Evolutionary conservation across 1,140 invertebrate genomes (phyloP), one percentile per base, ranked within the genome.

Genomic region (Trigoniulus corallinus): DNA sequence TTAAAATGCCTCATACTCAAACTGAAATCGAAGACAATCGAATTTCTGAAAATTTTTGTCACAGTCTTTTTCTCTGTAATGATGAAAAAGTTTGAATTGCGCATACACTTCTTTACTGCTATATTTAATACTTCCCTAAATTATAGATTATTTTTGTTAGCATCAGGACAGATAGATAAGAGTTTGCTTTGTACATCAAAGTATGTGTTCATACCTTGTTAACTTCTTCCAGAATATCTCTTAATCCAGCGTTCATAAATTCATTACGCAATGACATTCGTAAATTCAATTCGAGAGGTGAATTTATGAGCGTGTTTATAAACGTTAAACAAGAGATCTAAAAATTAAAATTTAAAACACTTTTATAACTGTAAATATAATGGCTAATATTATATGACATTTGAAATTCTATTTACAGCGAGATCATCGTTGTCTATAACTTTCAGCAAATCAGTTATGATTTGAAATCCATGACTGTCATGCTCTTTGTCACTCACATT

Each of bases 221-320:
- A 60, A 57, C 61, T 64, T 76, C 73, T 51, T 74, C 82, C n/a
- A 96, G 72, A 29, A 87, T 74, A 64, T 92, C 87, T 56, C 78
- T 78, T 13, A 98, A 71, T 18, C 92, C 92, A 52, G 81, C 82
- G 49, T 92, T 76, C 82, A 96, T 91, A 54, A 97, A 84, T 68
- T 98, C 94, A 67, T 94, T 96, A 45, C 93, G 69, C 47, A 98
- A 66, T 72, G 96, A 92, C 57, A 95, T 72, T 53, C 91, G 74
- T 63, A 94, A 95, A 61, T 97, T 92, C 52, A 96, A 71, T 60
- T 96, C 92, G 60, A 92, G 87, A 0, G 89, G 86, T 29, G 75
- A 80, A 10, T 79, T 84, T 44, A 96, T 83, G 27, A 97, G 80
- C 0, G 89, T 87, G 66, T 98, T 98, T 48, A 96, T 89, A 25